These are phyloP conservation scores for Aromia moschata DNA, from an alignment of 2,888 invertebrate species.

Conservation along the genomic window DNA sequence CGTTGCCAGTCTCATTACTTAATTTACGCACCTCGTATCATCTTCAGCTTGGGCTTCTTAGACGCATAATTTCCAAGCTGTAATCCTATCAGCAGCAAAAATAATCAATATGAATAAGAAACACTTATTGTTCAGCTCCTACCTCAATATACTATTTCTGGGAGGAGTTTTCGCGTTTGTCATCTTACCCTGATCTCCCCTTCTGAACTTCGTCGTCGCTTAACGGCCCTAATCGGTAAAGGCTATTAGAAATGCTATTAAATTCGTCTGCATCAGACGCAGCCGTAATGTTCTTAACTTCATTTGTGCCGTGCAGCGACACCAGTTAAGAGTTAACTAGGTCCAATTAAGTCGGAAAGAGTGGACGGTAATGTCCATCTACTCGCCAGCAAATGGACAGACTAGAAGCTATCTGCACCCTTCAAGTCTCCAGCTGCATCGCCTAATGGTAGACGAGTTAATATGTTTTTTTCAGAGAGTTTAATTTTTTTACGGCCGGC, in stretches of 20 bases:
- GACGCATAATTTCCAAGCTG: no score
- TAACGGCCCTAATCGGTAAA: not conserved
- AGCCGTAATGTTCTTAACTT: conserved; percentile 3
- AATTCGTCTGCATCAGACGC: conserved; percentile 1
- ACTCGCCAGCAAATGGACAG: conserved; percentile 8
- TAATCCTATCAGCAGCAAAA: no score
- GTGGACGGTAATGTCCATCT: conserved; percentile 12
- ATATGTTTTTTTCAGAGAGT: no score
- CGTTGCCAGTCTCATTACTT: no score
- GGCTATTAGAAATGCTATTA: conserved; percentile 4
- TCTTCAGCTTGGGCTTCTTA: no score
- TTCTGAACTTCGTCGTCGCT: not conserved
- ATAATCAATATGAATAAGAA: no score
- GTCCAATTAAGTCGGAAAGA: conserved; percentile 8
- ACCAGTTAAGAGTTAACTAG: conserved; percentile 10
- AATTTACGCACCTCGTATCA: no score
- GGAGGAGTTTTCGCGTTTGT: no score
- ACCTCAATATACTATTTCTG: no score
- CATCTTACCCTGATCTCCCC: no score
- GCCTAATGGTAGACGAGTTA: conserved; percentile 4
- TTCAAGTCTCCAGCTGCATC: conserved; percentile 2
- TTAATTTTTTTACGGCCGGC: not conserved
- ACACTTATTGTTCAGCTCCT: no score
- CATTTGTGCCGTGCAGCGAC: conserved; percentile 13
- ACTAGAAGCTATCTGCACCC: not conserved